A percentile compares a stretch with the other conserved stretches of the same genome.
Evolutionary conservation across 2,113 vertebrate genomes (phyloP).

Genomic region (Chaetodon auriga): DNA sequence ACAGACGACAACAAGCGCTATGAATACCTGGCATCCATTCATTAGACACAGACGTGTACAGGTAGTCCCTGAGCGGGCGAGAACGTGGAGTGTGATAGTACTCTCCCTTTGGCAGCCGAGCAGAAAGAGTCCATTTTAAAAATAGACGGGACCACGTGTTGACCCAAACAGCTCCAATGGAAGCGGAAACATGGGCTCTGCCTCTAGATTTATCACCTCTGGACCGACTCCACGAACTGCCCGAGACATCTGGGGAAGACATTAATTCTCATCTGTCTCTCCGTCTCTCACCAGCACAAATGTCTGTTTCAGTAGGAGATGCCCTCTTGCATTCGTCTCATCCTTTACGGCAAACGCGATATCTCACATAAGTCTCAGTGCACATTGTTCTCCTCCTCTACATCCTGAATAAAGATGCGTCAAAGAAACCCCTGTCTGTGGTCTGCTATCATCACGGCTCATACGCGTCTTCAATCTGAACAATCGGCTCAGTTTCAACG

Average conservation of each 20-base stretch:
- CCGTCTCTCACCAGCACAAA: not conserved
- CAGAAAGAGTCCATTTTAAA: slow-evolving; percentile 41
- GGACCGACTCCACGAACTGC: slow-evolving; percentile 36
- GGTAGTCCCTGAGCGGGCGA: slow-evolving; percentile 13
- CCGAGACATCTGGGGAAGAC: slow-evolving; percentile 65
- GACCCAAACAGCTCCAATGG: slow-evolving; percentile 61
- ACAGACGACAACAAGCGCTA: not conserved
- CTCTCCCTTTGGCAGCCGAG: slow-evolving; percentile 25
- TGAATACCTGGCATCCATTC: slow-evolving; percentile 1
- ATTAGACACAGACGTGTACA: slow-evolving; percentile 13
- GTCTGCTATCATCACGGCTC: no score
- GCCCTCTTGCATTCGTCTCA: slow-evolving; percentile 2
- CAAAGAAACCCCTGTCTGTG: no score
- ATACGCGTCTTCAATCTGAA: no score
- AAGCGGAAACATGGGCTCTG: slow-evolving; percentile 62
- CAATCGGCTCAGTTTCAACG: no score
- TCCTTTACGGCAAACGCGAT: not conserved
- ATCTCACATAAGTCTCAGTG: not conserved
- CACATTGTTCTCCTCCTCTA: no score
- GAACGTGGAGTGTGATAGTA: slow-evolving; percentile 31
- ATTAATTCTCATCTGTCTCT: slow-evolving; percentile 45
- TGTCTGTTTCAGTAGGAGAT: not conserved
- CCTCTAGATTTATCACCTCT: slow-evolving; percentile 67
- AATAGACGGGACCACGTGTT: slow-evolving; percentile 62
- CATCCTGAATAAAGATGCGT: no score